Evolutionary conservation across 2,113 vertebrate species (phyloP).

Genomic region (Bufo bufo): DNA sequence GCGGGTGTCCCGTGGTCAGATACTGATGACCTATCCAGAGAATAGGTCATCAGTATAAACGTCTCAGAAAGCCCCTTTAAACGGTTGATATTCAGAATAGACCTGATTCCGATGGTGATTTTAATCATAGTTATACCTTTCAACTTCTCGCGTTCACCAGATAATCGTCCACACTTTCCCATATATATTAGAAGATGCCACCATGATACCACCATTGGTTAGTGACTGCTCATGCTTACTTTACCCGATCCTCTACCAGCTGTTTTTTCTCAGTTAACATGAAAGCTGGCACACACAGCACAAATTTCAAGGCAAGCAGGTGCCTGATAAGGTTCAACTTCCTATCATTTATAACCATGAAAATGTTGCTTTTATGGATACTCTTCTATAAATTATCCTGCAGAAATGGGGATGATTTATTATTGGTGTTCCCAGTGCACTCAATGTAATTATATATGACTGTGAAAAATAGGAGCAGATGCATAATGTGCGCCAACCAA

Average conservation of each 20-base stretch:
- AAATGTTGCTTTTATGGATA: not conserved
- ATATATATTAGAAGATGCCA: no score
- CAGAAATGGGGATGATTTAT: not conserved
- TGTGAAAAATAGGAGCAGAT: not conserved
- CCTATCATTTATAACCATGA: not conserved
- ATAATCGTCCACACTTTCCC: not conserved
- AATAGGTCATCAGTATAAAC: no score
- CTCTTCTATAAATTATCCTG: not conserved
- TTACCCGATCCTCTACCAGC: not conserved
- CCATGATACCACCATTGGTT: not conserved
- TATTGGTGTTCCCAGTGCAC: not conserved
- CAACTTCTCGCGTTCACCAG: not conserved
- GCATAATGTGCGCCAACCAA: not conserved
- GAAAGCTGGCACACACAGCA: not conserved
- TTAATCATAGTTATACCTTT: not conserved
- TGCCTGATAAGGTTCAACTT: slow-evolving; percentile 10
- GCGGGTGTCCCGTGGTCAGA: no score
- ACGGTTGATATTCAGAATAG: not conserved
- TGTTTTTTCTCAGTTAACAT: not conserved
- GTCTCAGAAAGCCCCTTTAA: no score
- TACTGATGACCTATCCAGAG: no score
- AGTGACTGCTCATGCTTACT: not conserved
- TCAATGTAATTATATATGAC: not conserved
- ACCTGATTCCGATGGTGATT: not conserved
- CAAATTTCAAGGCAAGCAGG: not conserved